Conservation (phyloP, 2,888 invertebrate genomes). For the Anthophora plumipes region DNA sequence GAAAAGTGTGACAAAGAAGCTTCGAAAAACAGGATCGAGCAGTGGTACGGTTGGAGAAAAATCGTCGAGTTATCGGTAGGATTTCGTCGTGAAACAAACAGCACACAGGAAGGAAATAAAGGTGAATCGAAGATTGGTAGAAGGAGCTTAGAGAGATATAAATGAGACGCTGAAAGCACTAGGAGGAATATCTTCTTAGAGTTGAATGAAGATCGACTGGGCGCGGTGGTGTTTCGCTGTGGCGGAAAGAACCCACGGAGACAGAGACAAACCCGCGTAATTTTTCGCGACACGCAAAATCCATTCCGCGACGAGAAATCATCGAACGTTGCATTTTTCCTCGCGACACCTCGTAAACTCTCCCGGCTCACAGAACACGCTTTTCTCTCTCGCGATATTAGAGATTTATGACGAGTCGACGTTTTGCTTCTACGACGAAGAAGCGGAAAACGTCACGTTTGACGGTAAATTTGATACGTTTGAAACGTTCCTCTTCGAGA, state of each 20-base stretch:
- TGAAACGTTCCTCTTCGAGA: too few relatives aligned
- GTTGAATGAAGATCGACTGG: slow-evolving; percentile 48
- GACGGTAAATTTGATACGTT: not conserved
- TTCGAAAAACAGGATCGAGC: not conserved
- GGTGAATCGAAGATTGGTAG: not conserved
- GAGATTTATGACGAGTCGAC: slow-evolving; percentile 38
- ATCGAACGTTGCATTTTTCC: slow-evolving; percentile 26
- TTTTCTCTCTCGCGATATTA: not conserved
- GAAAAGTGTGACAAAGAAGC: not conserved
- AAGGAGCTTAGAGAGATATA: too few relatives aligned
- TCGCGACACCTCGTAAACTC: slow-evolving; percentile 10
- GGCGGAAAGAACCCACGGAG: not conserved
- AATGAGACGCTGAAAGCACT: not conserved
- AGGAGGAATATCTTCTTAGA: slow-evolving; percentile 7
- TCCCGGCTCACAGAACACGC: not conserved
- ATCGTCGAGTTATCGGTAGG: not conserved
- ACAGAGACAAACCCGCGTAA: slow-evolving; percentile 43
- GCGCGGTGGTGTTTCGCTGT: not conserved
- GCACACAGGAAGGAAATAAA: not conserved
- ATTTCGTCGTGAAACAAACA: not conserved
- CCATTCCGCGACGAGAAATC: slow-evolving; percentile 34
- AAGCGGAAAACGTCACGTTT: too few relatives aligned
- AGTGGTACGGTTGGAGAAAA: not conserved
- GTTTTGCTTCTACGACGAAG: not conserved
- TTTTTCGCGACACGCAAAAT: slow-evolving; percentile 49